Evolutionary conservation across 1,140 invertebrate genomes (phyloP), one percentile per base, ranked within the genome.

Genomic region (Physella acuta): DNA sequence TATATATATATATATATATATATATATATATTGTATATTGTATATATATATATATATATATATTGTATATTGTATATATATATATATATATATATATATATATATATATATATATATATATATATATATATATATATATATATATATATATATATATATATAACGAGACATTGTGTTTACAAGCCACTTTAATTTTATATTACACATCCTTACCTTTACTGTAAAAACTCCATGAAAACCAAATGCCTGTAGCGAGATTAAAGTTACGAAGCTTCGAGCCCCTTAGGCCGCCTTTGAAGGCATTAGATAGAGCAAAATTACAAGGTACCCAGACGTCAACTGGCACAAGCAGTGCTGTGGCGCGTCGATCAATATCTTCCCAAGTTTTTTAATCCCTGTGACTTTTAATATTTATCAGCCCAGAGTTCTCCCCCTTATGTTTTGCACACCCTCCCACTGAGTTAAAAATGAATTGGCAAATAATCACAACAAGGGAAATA

Each of bases 61-160:
- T n/a, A n/a, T n/a, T n/a, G n/a, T n/a, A n/a, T n/a, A n/a, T n/a
- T n/a, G n/a, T n/a, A n/a, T n/a, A n/a, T n/a, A n/a, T n/a, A 60
- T 60, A 30, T 33, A 60, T 60, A 30, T 33, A 53, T 53, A n/a
- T n/a, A n/a, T 53, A 53, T 53, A 53, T 53, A 53, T 53, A n/a
- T n/a, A 53, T n/a, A 53, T 8, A n/a, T 53, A n/a, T 53, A 8
- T 53, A 53, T 53, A n/a, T 53, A n/a, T 53, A 53, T 53, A 53
- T n/a, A 53, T 53, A 4, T 53, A n/a, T 8, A 53, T 53, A n/a
- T 53, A 53, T 53, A 11, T 11, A 44, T 20, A 53, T n/a, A 53
- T 53, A 4, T 53, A n/a, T 8, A 53, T 53, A 53, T 53, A 53
- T 53, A 53, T 53, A 53, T 53, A 53, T 53, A 24, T 53, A 4